phyloP scores from a whole-genome alignment of 2,888 invertebrate species.

The Eurytoma adleriae region DNA sequence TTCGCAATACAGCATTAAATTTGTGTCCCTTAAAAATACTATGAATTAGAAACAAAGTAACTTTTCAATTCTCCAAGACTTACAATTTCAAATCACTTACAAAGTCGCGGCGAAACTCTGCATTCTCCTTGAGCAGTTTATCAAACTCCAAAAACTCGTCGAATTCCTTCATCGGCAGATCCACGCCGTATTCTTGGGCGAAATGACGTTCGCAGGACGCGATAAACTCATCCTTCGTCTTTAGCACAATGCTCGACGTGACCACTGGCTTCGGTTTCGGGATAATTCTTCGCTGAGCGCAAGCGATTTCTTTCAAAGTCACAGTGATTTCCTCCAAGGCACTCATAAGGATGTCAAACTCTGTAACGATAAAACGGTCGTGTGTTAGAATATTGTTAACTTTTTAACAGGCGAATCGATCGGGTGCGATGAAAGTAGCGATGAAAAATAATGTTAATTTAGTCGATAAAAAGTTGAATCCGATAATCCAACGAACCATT shows the following conservation, averaged over 20 bases:
- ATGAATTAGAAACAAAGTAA: too few species aligned
- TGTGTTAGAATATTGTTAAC: neutral
- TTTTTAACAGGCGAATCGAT: too few species aligned
- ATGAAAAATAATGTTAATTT: neutral
- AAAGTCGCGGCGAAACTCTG: slow-evolving; percentile 12
- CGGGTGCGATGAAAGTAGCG: too few species aligned
- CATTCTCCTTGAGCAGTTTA: neutral
- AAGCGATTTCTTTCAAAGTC: neutral
- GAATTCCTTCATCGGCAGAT: slow-evolving; percentile 21
- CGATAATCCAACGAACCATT: too few species aligned
- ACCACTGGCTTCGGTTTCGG: neutral
- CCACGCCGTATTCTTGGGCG: slow-evolving; percentile 18
- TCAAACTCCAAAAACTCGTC: slow-evolving; percentile 27
- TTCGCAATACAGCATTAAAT: too few species aligned
- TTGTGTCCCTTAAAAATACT: too few species aligned
- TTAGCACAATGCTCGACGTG: neutral
- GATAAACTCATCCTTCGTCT: too few species aligned
- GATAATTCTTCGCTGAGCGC: neutral
- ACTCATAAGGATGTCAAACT: slow-evolving; percentile 15
- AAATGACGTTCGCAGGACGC: slow-evolving; percentile 12
- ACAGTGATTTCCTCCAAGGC: slow-evolving; percentile 21
- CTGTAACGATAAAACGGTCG: neutral
- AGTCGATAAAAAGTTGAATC: neutral
- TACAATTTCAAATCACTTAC: slow-evolving; percentile 9
- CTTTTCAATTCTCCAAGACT: too few species aligned